Conservation (phyloP, 2,888 invertebrate species). For the Pimpla rufipes region DNA sequence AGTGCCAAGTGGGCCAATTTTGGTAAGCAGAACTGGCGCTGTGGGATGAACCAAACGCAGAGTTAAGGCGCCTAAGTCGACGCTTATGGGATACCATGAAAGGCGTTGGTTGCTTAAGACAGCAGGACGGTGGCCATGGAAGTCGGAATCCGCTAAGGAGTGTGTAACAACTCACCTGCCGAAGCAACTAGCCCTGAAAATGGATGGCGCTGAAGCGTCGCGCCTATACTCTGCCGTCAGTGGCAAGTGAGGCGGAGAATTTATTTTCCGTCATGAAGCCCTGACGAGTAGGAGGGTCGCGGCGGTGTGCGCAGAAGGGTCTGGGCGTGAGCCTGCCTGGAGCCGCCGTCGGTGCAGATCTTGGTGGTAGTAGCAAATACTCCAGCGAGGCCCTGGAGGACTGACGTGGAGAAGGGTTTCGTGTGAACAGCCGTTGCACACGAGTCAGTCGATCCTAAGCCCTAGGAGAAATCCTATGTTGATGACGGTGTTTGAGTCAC, state of each 20-base stretch:
- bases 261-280: too few relatives aligned
- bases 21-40: too few relatives aligned
- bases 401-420: conserved; percentile 89
- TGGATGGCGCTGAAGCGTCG: conserved; percentile 88
- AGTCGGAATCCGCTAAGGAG: conserved; percentile 88
- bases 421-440: conserved; percentile 88
- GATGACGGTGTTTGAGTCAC: conserved; percentile 82
- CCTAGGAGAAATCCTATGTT: conserved; percentile 86
- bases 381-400: conserved; percentile 87
- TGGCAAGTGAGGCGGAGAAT: conserved; percentile 71
- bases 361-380: conserved; percentile 88
- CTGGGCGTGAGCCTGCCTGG: conserved; percentile 85
- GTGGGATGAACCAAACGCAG: too few relatives aligned
- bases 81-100: conserved; percentile 87
- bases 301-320: not conserved
- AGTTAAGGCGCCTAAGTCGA: too few relatives aligned
- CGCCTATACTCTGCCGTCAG: conserved; percentile 85
- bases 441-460: conserved; percentile 88
- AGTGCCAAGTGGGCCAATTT: too few relatives aligned
- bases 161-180: conserved; percentile 88
- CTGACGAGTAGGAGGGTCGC: too few relatives aligned
- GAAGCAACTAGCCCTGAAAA: conserved; percentile 89
- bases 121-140: conserved; percentile 92
- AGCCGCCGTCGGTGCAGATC: conserved; percentile 83
- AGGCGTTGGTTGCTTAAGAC: conserved; percentile 88